Base-by-base conservation (phyloP, 2,888 invertebrate genomes). In the Vesta saturnalis region DNA sequence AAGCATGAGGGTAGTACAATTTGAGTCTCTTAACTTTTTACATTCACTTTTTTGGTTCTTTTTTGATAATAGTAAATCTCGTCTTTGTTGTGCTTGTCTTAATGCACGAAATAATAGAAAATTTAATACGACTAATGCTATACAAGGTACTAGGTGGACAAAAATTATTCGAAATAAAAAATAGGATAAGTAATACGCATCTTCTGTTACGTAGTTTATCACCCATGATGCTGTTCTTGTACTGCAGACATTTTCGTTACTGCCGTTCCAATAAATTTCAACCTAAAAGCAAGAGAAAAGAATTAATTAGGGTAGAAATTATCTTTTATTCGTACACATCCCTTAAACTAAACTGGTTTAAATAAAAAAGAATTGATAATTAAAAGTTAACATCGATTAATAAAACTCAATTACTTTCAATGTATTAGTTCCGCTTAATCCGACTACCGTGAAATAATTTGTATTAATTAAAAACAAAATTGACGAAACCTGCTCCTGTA, bases 81-180 rank as follows among this genome's bases (percentile, higher is more conserved):
- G 74, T 35, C 83, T 75, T 68, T 83, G 80, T 80, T 96, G 94
- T 0, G 97, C 97, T 72, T 91, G 89, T 62, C 92, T 87, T 89
- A 98, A 90, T 0, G 96, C 95, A 60, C 90, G 86, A 81, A 97
- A 95, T 1, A 98, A 88, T 6, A 96, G 86, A 0, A 94, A 90
- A 82, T 97, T 97, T 59, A 98, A 88, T 15, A 95, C 92, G 0
- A 97, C 95, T 47, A 98, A 87, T 1, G 94, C 90, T 8, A 94
- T 90, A 85, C 97, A 97, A 0, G 97, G 97, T 66, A 95, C 87
- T 72, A 95, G 86, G 81, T 97, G 95, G n/a, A 97, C 95, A 83
- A 95, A 95, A 5, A 97, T 84, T 10, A 96, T 94, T 12, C 97
- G 88, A 83, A 96, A 96, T 79, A 92, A 89, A 85, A 89, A 94